Evolutionary conservation across 2,113 vertebrate species (phyloP).

Genomic region (Pedionomus torquatus): DNA sequence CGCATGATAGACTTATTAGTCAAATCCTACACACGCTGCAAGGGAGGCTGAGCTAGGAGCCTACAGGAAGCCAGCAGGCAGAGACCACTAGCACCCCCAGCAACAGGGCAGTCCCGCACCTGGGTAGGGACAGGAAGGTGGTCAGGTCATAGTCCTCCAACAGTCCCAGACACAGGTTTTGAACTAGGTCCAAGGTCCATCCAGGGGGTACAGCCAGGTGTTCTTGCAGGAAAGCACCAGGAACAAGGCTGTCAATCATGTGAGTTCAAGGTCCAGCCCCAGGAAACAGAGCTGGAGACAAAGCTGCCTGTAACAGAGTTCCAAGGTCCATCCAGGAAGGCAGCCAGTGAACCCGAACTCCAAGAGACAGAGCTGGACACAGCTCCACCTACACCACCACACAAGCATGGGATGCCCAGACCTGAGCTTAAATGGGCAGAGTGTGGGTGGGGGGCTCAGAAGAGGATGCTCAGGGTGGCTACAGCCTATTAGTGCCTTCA

Average conservation of each 20-base stretch:
- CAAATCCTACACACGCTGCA: rapidly evolving
- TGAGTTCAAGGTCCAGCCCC: neutral
- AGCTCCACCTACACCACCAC: rapidly evolving
- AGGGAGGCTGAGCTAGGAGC: neutral
- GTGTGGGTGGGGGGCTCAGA: neutral
- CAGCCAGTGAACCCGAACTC: neutral
- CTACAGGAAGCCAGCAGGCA: neutral
- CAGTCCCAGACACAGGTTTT: rapidly evolving
- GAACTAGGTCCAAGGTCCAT: neutral
- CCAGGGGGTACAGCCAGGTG: neutral
- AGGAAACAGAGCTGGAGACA: neutral
- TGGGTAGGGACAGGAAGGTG: neutral
- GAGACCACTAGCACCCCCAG: neutral
- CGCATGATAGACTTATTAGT: neutral
- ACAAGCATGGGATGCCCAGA: neutral
- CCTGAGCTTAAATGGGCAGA: neutral
- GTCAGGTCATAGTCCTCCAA: neutral
- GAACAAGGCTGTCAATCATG: neutral
- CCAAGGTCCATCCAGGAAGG: neutral
- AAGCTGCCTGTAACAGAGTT: rapidly evolving
- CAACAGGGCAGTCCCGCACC: neutral
- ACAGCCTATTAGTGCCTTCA: neutral
- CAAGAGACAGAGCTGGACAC: neutral
- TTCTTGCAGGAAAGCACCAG: neutral
- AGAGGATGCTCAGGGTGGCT: neutral